These are phyloP conservation scores for Malacosoma neustria DNA, from an alignment of 2,888 invertebrate species.

Conservation along the genomic window DNA sequence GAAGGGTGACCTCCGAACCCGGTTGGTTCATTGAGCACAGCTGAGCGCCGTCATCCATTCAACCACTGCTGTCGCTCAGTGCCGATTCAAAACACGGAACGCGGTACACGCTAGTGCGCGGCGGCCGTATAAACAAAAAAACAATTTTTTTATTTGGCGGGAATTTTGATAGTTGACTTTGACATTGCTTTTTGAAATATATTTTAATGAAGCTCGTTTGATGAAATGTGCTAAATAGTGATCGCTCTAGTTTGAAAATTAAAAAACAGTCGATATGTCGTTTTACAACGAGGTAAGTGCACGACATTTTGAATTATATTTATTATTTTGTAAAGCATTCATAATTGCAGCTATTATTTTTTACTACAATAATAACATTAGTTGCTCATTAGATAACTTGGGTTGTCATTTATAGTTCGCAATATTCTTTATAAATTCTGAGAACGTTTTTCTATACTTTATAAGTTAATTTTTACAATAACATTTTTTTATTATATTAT, in stretches of 20 bases:
- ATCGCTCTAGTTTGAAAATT: conserved; percentile 37
- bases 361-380: too few relatives aligned
- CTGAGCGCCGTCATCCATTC: conserved; percentile 56
- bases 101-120: conserved; percentile 70
- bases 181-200: conserved; percentile 6
- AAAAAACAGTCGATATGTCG: conserved; percentile 53
- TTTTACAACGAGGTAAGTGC: conserved; percentile 67
- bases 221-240: conserved; percentile 61
- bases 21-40: conserved; percentile 68
- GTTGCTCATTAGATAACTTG: too few relatives aligned
- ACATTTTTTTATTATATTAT: too few relatives aligned
- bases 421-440: too few relatives aligned
- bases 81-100: conserved; percentile 62
- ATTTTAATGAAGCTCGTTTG: conserved; percentile 4
- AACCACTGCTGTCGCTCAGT: conserved; percentile 46
- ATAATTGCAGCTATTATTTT: conserved; percentile 26
- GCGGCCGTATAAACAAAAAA: conserved; percentile 40
- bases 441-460: too few relatives aligned
- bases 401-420: too few relatives aligned
- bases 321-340: conserved; percentile 54
- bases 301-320: conserved; percentile 59
- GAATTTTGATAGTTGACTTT: conserved; percentile 37
- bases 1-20: conserved; percentile 66
- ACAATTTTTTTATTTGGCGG: conserved; percentile 41
- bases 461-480: too few relatives aligned